Evolutionary conservation across 2,888 invertebrate species (phyloP).

Genomic region (Eucriotettix oculatus): DNA sequence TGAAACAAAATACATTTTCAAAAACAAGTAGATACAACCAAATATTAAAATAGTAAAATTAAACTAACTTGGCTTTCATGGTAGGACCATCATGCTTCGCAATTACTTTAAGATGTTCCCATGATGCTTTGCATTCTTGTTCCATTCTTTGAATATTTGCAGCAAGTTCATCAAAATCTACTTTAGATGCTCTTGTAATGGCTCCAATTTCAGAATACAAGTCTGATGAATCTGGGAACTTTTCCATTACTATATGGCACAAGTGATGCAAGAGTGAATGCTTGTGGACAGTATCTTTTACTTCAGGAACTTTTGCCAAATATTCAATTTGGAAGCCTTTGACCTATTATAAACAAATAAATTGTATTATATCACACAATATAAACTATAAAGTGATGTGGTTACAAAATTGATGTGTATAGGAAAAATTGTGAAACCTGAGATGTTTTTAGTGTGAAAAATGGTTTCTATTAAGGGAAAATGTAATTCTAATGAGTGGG

Average conservation of each 20-base stretch:
- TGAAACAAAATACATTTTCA: slow-evolving; percentile 16
- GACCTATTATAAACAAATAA: slow-evolving; percentile 32
- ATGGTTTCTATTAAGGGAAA: too few species aligned
- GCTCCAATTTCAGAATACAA: slow-evolving; percentile 94
- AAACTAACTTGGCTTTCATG: slow-evolving; percentile 65
- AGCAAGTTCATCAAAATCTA: slow-evolving; percentile 86
- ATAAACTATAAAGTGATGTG: too few species aligned
- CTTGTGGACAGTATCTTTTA: slow-evolving; percentile 98
- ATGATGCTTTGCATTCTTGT: slow-evolving; percentile 89
- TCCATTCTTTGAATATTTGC: slow-evolving; percentile 78
- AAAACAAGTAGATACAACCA: not conserved
- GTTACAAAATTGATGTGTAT: too few species aligned
- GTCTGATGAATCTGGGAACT: slow-evolving; percentile 88
- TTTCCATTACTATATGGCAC: slow-evolving; percentile 93
- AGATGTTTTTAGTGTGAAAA: too few species aligned
- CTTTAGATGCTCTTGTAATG: slow-evolving; percentile 77
- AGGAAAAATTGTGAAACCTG: too few species aligned
- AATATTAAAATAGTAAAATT: not conserved
- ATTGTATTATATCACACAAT: too few species aligned
- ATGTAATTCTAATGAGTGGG: too few species aligned
- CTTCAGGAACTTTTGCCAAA: slow-evolving; percentile 91
- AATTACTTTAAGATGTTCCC: slow-evolving; percentile 89
- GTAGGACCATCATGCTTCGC: slow-evolving; percentile 79
- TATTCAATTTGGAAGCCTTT: slow-evolving; percentile 97
- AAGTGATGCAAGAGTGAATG: slow-evolving; percentile 94